Base-by-base conservation (phyloP, 2,888 invertebrate species). In the Achlya flavicornis region DNA sequence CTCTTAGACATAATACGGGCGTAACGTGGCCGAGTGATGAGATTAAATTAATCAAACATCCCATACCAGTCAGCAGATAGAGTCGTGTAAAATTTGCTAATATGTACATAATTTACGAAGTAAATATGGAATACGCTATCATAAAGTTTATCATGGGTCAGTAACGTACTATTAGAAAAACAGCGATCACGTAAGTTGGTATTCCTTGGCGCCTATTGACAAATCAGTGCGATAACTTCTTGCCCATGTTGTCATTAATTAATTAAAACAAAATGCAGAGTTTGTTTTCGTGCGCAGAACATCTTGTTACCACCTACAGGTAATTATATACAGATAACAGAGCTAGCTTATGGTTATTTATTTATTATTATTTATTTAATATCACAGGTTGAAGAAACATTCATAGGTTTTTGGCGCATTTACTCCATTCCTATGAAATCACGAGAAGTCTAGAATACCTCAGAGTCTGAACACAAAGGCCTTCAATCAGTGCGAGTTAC, bases 61-160 rank as follows among this genome's bases (percentile, higher is more conserved):
- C 64, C 68, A 75, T 67, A 1, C 26, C 26, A 67, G 66, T 61
- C 74, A 81, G 77, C 78, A 85, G 80, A 83, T 80, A 70, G 71
- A 63, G 79, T 83, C 87, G 85, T 86, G 87, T 75, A 69, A 71
- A 74, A 62, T 64, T 46, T 62, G 63, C 26, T 67, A 73, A 76
- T 73, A 70, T 35, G 84, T 78, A 80, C 84, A 81, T 77, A 78
- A 80, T 85, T 81, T 86, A 78, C 83, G 75, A 76, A 80, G 77
- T 85, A 81, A 81, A 86, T 83, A 76, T 81, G 77, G 80, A 71
- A 80, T 81, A 78, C 74, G 76, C 74, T 85, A 87, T 85, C 85
- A 73, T 63, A 75, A 68, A 83, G 91, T 89, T 92, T 91, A 93
- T 92, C 92, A 65, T 60, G 76, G 92, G 92, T 92, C 91, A 90